A percentile compares a stretch with the other conserved stretches of the same genome.
These are phyloP conservation scores for Diphyllodes magnificus DNA, from an alignment of 2,113 vertebrate genomes.

Conservation along the genomic window DNA sequence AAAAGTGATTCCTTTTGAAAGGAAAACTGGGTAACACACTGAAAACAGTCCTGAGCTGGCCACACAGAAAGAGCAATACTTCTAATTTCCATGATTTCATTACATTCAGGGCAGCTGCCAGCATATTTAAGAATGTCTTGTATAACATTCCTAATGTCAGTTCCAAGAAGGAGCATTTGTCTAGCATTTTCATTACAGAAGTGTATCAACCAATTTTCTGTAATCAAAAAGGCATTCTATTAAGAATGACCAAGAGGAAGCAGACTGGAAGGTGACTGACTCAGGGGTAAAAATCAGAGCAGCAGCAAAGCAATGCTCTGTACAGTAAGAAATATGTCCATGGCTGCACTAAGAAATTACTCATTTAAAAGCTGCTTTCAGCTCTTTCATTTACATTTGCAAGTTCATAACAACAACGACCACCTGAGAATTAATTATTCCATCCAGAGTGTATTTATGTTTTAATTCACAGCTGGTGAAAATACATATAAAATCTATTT, in stretches of 20 bases:
- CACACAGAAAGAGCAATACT: slow-evolving; percentile 46
- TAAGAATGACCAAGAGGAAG: neutral
- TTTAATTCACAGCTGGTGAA: neutral
- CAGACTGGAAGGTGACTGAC: slow-evolving; percentile 5
- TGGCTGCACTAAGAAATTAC: neutral
- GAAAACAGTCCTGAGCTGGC: slow-evolving; percentile 23
- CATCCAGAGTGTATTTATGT: neutral
- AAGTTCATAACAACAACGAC: neutral
- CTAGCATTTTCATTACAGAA: slow-evolving; percentile 28
- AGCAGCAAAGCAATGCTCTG: neutral
- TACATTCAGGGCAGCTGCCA: slow-evolving; percentile 58
- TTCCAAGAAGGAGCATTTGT: slow-evolving; percentile 53
- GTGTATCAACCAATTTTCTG: slow-evolving; percentile 18
- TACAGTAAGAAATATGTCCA: neutral
- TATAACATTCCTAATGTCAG: slow-evolving; percentile 51
- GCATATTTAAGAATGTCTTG: slow-evolving; percentile 53
- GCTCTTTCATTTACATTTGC: neutral
- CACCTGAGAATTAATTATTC: neutral
- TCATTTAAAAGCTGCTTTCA: neutral
- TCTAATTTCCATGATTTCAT: slow-evolving; percentile 65
- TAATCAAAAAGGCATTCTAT: slow-evolving; percentile 15
- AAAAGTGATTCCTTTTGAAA: neutral
- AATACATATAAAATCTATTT: neutral
- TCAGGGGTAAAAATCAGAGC: neutral
- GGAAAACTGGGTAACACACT: neutral